Evolutionary conservation across 2,888 invertebrate genomes (phyloP).

Genomic region (Tenodera sinensis): DNA sequence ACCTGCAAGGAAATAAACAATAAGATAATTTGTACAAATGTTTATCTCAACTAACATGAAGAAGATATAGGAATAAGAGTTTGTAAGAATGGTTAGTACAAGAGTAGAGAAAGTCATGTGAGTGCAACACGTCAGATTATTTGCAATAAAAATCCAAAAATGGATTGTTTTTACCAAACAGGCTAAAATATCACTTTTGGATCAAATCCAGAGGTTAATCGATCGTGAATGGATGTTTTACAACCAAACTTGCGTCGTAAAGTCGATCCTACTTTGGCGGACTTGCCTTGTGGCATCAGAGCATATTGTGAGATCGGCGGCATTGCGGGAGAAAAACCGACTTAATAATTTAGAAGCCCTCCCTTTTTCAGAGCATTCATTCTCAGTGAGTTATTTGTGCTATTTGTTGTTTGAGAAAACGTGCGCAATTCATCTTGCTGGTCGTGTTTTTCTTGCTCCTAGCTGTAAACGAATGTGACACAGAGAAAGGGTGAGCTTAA

Average conservation of each 20-base stretch:
- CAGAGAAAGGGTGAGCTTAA: neutral
- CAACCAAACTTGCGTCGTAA: neutral
- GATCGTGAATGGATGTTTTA: neutral
- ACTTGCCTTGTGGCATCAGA: neutral
- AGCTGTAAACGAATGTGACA: neutral
- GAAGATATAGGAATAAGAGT: too few relatives aligned
- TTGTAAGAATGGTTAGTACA: too few relatives aligned
- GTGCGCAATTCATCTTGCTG: neutral
- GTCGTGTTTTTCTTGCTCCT: neutral
- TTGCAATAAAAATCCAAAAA: too few relatives aligned
- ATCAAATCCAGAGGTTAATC: neutral
- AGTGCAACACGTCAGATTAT: too few relatives aligned
- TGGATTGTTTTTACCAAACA: too few relatives aligned
- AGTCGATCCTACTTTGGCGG: neutral
- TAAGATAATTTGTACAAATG: too few relatives aligned
- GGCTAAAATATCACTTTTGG: too few relatives aligned
- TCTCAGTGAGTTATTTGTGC: neutral
- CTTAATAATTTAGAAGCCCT: neutral
- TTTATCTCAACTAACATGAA: too few relatives aligned
- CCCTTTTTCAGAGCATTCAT: neutral
- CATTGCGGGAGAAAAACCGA: neutral
- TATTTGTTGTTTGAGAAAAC: neutral
- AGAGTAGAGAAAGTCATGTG: too few relatives aligned
- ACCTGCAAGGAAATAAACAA: too few relatives aligned
- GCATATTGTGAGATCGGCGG: neutral